Evolutionary conservation across 2,888 invertebrate genomes (phyloP), one percentile per base, ranked within the genome.

Genomic region (Cephus nigrinus): DNA sequence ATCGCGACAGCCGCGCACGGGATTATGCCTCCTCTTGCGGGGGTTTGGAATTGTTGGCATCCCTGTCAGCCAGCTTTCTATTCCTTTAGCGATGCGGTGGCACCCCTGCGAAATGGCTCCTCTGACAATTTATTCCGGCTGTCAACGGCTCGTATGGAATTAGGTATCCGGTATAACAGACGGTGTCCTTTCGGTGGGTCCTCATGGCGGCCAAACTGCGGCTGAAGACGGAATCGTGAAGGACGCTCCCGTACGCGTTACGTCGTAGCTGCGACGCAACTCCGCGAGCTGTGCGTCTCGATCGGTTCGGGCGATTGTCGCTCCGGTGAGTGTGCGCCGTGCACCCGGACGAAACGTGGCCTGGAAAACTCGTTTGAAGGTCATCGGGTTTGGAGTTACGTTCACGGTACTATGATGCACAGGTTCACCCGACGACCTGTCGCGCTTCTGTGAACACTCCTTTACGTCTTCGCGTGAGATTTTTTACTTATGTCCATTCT

Each of bases 1-100:
- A 89, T 83, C 82, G 81, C 84, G 87, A 86, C 88, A 86, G 88
- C 82, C 82, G 82, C 23, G 23, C 55, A 84, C 82, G 82, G 82
- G 82, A 84, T 23, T 23, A 35, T 55, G 55, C 55, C 23, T 55
- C 55, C 55, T 55, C 23, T 68, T 40, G 68, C 55, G 55, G 55
- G 23, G 23, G 55, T 55, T 55, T 23, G 55, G 23, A 55, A 55
- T 55, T 23, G 55, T 31, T 55, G 32, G 69, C 75, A 73, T 32
- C 74, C 77, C 77, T 69, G 15, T 55, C 72, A 32, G 72, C 75
- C 75, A 33, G 72, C 72, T 73, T 78, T 75, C 55, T 78, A 72
- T 75, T 78, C 76, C 75, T 73, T 73, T 75, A 77, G 71, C 55
- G 23, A 76, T 68, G 76, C 77, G 77, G 76, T 76, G 75, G 73